Percentiles rank a stretch among this genome's conserved stretches.
These are phyloP conservation scores for Zingel zingel DNA, from an alignment of 2,113 vertebrate species.

Conservation along the genomic window DNA sequence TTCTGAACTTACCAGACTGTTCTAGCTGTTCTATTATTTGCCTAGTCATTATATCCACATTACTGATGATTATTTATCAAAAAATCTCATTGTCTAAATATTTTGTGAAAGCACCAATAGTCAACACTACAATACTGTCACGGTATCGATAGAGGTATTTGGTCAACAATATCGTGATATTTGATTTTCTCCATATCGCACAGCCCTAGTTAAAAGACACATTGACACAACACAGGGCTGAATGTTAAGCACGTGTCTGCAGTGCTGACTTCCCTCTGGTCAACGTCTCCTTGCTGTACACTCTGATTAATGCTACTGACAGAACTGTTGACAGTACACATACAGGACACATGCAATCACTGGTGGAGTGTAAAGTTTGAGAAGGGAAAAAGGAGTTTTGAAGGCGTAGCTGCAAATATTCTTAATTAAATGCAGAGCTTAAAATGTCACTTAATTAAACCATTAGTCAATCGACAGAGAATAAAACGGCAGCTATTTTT, in stretches of 20 bases:
- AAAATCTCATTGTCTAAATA: too few species aligned
- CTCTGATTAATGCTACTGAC: constrained; percentile 48
- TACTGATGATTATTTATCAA: too few species aligned
- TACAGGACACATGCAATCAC: constrained; percentile 7
- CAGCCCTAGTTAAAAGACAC: constrained; percentile 31
- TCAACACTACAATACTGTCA: too few species aligned
- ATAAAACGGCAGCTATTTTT: neutral
- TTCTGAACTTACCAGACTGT: too few species aligned
- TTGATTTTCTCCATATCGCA: too few species aligned
- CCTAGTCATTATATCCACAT: too few species aligned
- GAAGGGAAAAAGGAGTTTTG: neutral
- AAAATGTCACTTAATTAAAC: neutral
- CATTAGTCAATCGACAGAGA: neutral
- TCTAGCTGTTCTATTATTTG: too few species aligned
- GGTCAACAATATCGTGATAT: too few species aligned
- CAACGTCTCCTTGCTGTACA: constrained; percentile 17
- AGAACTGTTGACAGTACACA: constrained; percentile 26
- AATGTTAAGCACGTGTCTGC: constrained; percentile 25
- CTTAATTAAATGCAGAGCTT: neutral
- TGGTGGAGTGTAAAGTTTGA: neutral
- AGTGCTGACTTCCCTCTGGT: constrained; percentile 20
- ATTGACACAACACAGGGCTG: constrained; percentile 22
- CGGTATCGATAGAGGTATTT: too few species aligned
- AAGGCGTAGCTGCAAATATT: neutral
- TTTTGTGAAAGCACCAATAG: too few species aligned